These are phyloP conservation scores for Porites divaricata DNA, from an alignment of 92 coral and sea anemone species.

Conservation along the genomic window DNA sequence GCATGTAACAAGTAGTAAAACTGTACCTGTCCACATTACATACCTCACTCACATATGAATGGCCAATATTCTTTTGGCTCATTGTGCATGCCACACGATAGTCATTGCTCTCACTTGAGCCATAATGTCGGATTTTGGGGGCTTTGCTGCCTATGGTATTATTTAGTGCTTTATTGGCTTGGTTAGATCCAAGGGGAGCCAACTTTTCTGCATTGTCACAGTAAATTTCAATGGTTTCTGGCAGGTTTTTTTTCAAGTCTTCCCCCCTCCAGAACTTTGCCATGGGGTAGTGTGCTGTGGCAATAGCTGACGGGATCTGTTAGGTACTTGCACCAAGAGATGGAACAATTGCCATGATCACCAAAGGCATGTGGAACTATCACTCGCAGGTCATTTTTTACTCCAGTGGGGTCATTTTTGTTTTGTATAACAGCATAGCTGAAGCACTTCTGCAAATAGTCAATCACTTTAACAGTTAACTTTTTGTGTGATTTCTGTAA, in stretches of 20 bases:
- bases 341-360: conserved; percentile 28
- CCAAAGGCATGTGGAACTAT: conserved; percentile 58
- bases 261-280: conserved; percentile 39
- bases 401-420: conserved; percentile 29
- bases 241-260: conserved; percentile 10
- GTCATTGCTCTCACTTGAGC: conserved; percentile 32
- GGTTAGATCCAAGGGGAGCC: conserved; percentile 58
- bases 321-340: conserved; percentile 42
- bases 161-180: conserved; percentile 49
- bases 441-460: conserved; percentile 32
- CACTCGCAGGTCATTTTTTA: conserved; percentile 25
- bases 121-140: conserved; percentile 58
- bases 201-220: conserved; percentile 28
- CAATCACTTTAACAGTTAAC: conserved; percentile 26
- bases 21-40: conserved; percentile 1
- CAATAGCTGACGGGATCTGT: conserved; percentile 24
- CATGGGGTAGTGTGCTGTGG: conserved; percentile 34
- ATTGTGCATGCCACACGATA: conserved; percentile 48
- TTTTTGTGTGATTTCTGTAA: conserved; percentile 34
- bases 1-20: neutral
- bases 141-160: conserved; percentile 59
- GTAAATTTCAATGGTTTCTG: conserved; percentile 9
- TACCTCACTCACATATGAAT: conserved; percentile 37
- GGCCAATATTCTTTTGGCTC: conserved; percentile 47
- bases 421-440: conserved; percentile 43